Evolutionary conservation across 1,140 invertebrate species (phyloP).

Genomic region (Varroa destructor): DNA sequence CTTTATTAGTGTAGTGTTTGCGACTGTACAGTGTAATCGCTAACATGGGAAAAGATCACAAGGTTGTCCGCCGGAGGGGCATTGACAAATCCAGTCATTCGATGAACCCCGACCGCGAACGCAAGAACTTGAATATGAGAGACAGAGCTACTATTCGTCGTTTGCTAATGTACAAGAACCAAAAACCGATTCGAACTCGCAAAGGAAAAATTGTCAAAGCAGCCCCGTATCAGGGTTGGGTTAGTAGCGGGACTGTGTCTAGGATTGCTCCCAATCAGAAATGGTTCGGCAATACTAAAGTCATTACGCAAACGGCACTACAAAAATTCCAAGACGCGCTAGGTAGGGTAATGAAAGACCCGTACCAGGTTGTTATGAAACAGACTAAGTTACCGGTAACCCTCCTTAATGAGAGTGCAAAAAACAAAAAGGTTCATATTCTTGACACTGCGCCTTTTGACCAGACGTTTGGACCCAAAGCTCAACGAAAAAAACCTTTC

Average conservation of each 20-base stretch:
- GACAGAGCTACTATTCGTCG: constrained; percentile 87
- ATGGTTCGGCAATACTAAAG: constrained; percentile 73
- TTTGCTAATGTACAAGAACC: constrained; percentile 92
- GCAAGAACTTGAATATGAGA: constrained; percentile 50
- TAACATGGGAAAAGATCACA: constrained; percentile 20
- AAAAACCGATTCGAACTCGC: constrained; percentile 80
- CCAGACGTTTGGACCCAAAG: constrained; percentile 86
- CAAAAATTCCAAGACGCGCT: constrained; percentile 96
- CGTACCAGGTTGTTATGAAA: constrained; percentile 94
- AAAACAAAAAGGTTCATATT: constrained; percentile 77
- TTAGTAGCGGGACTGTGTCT: constrained; percentile 76
- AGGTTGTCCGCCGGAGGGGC: constrained; percentile 7
- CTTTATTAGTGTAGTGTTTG: too few species aligned
- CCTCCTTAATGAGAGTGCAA: constrained; percentile 80
- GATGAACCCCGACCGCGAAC: constrained; percentile 69
- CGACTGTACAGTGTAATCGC: background rate
- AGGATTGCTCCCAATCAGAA: constrained; percentile 90
- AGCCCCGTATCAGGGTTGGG: constrained; percentile 81
- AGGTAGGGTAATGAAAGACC: constrained; percentile 81
- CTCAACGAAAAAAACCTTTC: constrained; percentile 76
- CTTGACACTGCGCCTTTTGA: constrained; percentile 89
- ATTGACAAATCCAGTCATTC: constrained; percentile 49
- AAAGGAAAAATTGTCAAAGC: constrained; percentile 80
- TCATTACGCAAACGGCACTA: constrained; percentile 77
- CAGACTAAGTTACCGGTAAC: constrained; percentile 87